Base-by-base conservation (phyloP, 2,888 invertebrate genomes). In the Lasioglossum oenotherae region DNA sequence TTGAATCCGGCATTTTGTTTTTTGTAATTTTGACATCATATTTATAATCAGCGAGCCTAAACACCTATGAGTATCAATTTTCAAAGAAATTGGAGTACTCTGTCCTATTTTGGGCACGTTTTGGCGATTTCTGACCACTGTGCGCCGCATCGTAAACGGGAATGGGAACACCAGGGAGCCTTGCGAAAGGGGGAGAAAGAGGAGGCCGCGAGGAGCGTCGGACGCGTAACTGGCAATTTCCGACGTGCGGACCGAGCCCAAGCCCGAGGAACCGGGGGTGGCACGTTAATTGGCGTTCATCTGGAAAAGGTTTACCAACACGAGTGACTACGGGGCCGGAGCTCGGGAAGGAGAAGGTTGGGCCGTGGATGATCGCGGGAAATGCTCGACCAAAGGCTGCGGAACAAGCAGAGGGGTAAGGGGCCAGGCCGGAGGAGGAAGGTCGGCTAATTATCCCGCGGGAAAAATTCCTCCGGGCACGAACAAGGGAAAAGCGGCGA, bases 221-320 rank as follows among this genome's bases (percentile, higher is more conserved):
- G 80, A 53, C 23, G 80, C 71, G 84, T 77, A 72, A 53, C 78
- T 76, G n/a, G 80, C 74, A 87, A 83, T 90, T 88, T 89, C n/a
- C 73, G 64, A 76, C 49, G 16, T 60, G 27, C 44, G 27, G 19
- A n/a, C 44, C 35, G 71, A 38, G 38, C 69, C 14, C 41, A n/a
- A 10, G 38, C 12, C 23, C 19, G 27, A 35, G 60, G 77, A 49
- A 31, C 80, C 49, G 44, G 80, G 78, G 74, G 44, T 23, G 10
- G 87, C 86, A 87, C 88, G 90, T 87, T 89, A 91, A 92, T 88
- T 90, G 91, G 85, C 87, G 87, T 88, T 90, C 89, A 89, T 88
- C 84, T 86, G 85, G 84, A 90, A 92, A 89, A 86, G 91, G 85
- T 91, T 91, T 92, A 92, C 86, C 89, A 82, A 89, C 85, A 57